Evolutionary conservation across 2,888 invertebrate genomes (phyloP).

Genomic region (Xestia ashworthii): DNA sequence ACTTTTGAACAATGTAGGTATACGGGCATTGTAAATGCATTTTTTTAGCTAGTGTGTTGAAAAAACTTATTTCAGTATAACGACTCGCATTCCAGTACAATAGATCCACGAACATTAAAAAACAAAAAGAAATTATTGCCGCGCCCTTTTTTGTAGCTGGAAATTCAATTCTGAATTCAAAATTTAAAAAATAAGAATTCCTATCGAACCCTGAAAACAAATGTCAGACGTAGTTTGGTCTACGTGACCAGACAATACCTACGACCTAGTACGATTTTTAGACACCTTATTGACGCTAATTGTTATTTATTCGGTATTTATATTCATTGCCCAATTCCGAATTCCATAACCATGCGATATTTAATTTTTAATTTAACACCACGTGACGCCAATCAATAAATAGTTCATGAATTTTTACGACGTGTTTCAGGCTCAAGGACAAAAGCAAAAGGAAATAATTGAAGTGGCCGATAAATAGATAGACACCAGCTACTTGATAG

Average conservation of each 20-base stretch:
- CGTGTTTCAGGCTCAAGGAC: constrained; percentile 74
- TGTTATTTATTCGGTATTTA: constrained; percentile 50
- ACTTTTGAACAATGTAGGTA: too few species aligned
- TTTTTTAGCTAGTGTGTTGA: too few species aligned
- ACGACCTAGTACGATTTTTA: background rate
- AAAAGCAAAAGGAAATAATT: constrained; percentile 80
- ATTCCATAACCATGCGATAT: constrained; percentile 31
- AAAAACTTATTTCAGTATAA: too few species aligned
- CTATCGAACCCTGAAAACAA: background rate
- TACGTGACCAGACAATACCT: constrained; percentile 43
- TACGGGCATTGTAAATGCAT: too few species aligned
- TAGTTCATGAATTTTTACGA: constrained; percentile 72
- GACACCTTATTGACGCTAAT: constrained; percentile 25
- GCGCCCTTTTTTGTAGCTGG: background rate
- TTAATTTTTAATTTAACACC: constrained; percentile 55
- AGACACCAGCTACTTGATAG: constrained; percentile 80
- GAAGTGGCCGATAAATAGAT: constrained; percentile 83
- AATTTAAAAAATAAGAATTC: background rate
- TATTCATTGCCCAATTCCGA: constrained; percentile 38
- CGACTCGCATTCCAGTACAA: too few species aligned
- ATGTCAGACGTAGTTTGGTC: constrained; percentile 11
- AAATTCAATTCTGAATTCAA: background rate
- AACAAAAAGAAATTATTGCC: too few species aligned
- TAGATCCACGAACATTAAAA: too few species aligned
- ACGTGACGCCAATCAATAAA: constrained; percentile 70